Base-by-base conservation (phyloP, 1,140 invertebrate genomes). In the Propsilocerus akamusi region DNA sequence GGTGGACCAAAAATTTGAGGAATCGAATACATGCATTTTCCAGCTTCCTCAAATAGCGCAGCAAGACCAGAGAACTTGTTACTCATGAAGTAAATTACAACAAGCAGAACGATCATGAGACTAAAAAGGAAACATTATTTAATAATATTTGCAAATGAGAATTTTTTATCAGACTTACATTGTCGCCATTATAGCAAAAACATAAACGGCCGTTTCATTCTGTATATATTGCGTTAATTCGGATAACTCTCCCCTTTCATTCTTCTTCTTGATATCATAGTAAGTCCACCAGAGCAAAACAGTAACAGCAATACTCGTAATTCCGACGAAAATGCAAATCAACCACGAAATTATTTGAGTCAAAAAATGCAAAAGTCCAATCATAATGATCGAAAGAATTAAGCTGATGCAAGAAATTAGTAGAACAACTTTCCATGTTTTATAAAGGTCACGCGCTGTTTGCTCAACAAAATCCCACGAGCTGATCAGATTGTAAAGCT, bases 261-360 rank as follows among this genome's bases (percentile, higher is more conserved):
- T 26, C n/a, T 60, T 56, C 47, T 62, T 57, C 55, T 78, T 81
- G 14, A 92, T 76, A 54, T 81, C 81, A 53, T 78, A 73, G 60
- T 91, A 96, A 4, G 86, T 88, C 68, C 84, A 89, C 92, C 92
- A 96, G 12, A 95, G 63, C 30, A 88, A 72, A 22, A 61, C 76
- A 46, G 87, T 91, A 12, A 85, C 80, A 54, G 66, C 83, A 51
- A 89, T 68, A 59, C 81, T 81, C 26, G 79, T 74, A 41, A 91
- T 64, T 47, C 77, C 76, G 7, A 89, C 81, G 46, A 86, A 63
- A 49, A 83, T 73, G 70, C 92, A 82, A 53, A 93, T 84, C 48
- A 93, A 75, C 79, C 83, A 90, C 11, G 88, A 86, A 1, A 93
- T 81, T 25, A 91, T 59, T 49, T 75, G 75, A 1, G 89, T 86